Base-by-base conservation (phyloP, 2,888 invertebrate species). In the Polietes domitor region DNA sequence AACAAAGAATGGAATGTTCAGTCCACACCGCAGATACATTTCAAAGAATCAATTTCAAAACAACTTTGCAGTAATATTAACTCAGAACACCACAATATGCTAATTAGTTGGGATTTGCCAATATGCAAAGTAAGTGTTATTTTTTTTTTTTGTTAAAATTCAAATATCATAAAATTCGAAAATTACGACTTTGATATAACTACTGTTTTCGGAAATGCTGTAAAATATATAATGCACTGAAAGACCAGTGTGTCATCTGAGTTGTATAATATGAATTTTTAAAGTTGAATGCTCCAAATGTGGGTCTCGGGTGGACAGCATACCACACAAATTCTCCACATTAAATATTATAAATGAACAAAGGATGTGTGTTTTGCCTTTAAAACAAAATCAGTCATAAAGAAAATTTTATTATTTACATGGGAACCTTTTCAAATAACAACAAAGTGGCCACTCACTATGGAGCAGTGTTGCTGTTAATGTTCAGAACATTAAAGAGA, bases 1-100 rank as follows among this genome's bases (percentile, higher is more conserved):
- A 55, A 28, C 61, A 61, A 61, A 61, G 28, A 32, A 61, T 7
- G 32, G 28, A 28, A 61, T 61, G 61, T 32, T n/a, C n/a, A 1
- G 15, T 61, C n/a, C 32, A n/a, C 1, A 26, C 28, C 32, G 7
- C 21, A 58, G 12, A 58, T 24, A 37, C 26, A 32, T 28, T 58
- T 61, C 28, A 28, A 61, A 61, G 61, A 28, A 61, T 61, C 4
- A 24, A 61, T 28, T 9, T 26, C n/a, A 28, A 4, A 15, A 26
- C 0, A 58, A 26, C 24, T 15, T 58, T 58, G 3, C n/a, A 61
- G 61, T 28, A 28, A n/a, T 61, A 28, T 32, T 9, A 37, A 1
- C n/a, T n/a, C 6, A 55, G 55, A 55, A 12, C 55, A 55, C 2
- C 24, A 55, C 21, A 10, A 55, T 12, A 7, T 21, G 21, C 12